Evolutionary conservation across 2,888 invertebrate genomes (phyloP), one percentile per base, ranked within the genome.

Genomic region (Yponomeuta cagnagella): DNA sequence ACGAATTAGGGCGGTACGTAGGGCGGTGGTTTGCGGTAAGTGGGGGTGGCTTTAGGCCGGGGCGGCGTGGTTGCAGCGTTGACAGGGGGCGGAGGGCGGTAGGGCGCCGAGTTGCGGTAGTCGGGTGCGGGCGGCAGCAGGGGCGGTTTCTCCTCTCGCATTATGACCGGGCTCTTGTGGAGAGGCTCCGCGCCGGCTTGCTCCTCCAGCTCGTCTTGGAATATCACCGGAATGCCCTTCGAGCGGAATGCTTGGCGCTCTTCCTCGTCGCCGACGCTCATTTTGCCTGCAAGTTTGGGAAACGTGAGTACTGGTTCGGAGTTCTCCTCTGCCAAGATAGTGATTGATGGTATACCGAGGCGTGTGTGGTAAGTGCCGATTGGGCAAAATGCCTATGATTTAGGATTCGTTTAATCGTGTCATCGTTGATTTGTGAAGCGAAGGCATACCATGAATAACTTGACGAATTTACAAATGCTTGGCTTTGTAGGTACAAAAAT

Each of bases 191-290:
- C 94, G 84, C 97, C 97, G 0, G 96, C 97, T 78, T 98, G 96
- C 80, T 98, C 98, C 77, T 98, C 98, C 66, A 99, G 93, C 85
- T 99, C 99, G 85, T 99, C 98, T 87, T 97, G 97, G 89, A 99
- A 98, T 81, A 99, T 99, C 63, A 99, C 98, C 0, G 99, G 99
- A 79, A 98, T 98, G 70, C 94, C 94, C 84, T 96, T 96, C 77
- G 96, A 96, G 69, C 96, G 94, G 91, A 97, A 96, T 74, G 96
- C 96, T 82, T 96, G 95, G 30, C 96, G 93, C 77, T 97, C 97
- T 79, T 97, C 97, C 79, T 97, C 96, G 80, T 95, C 95, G 48
- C 95, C 95, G 74, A 89, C 86, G 78, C 86, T 95, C 94, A 87
- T 95, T 94, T 92, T 92, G 37, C 98, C 97, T 80, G 95, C 1